phyloP scores from a whole-genome alignment of 2,797 vertebrate genomes.

The Uromys caudimaculatus region DNA sequence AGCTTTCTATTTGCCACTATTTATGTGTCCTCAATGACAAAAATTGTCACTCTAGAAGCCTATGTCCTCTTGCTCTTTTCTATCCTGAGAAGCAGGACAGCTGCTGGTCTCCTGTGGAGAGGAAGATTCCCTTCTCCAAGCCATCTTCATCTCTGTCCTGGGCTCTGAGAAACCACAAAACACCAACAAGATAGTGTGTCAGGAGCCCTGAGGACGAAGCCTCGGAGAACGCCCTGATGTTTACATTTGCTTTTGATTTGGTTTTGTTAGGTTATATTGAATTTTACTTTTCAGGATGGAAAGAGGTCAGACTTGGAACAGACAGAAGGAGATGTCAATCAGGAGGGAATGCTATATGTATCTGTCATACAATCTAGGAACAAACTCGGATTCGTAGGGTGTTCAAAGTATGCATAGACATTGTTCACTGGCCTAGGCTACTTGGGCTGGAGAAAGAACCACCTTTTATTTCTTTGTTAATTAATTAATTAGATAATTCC shows the following conservation, averaged over 20 bases:
- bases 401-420: fast-evolving
- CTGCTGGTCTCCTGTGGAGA: background rate
- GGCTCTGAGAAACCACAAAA: background rate
- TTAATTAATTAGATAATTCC: background rate
- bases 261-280: background rate
- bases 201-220: background rate
- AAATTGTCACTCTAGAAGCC: background rate
- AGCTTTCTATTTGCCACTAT: background rate
- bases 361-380: background rate
- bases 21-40: background rate
- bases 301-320: background rate
- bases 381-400: background rate
- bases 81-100: background rate
- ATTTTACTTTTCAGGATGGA: background rate
- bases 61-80: fast-evolving
- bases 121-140: background rate
- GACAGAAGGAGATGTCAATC: background rate
- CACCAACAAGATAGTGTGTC: background rate
- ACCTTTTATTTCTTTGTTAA: background rate
- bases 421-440: background rate
- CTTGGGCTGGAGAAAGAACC: background rate
- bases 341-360: background rate
- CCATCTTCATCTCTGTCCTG: background rate
- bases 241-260: slow-evolving; percentile 5
- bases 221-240: background rate